A percentile compares a stretch with the other conserved stretches of the same genome.
These are phyloP conservation scores for Machimus atricapillus DNA, from an alignment of 2,888 invertebrate genomes.

Conservation along the genomic window DNA sequence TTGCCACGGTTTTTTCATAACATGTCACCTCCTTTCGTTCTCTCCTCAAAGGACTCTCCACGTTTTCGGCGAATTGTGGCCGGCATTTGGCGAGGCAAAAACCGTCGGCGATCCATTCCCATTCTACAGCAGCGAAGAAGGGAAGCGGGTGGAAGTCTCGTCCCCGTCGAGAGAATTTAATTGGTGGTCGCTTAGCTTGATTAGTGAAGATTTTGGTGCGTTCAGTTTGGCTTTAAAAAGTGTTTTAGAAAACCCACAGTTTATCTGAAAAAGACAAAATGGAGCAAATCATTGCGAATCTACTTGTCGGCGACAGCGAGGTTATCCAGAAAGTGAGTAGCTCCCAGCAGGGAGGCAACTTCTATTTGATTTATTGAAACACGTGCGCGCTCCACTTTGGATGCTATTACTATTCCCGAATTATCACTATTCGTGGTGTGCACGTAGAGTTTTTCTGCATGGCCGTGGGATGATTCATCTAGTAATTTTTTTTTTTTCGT, in stretches of 20 bases:
- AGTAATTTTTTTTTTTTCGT: no score
- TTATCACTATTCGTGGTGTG: neutral
- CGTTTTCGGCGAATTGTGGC: neutral
- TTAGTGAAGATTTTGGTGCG: neutral
- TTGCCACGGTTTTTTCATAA: no score
- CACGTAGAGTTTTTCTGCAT: neutral
- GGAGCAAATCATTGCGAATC: constrained; percentile 69
- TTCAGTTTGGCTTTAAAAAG: neutral
- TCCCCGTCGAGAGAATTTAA: neutral
- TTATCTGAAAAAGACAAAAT: constrained; percentile 54
- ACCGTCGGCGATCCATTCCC: neutral
- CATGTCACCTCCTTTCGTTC: no score
- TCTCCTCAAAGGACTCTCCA: no score
- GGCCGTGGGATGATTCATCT: constrained; percentile 1
- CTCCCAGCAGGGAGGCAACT: neutral
- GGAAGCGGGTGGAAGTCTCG: neutral
- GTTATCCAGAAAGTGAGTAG: constrained; percentile 67
- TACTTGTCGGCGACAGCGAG: constrained; percentile 68
- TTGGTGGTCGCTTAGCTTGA: neutral
- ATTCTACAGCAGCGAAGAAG: neutral
- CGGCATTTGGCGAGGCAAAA: neutral
- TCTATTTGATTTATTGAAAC: neutral
- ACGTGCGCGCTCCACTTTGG: neutral
- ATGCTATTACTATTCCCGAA: neutral
- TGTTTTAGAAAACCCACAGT: neutral